These are phyloP conservation scores for Zaprionus davidi DNA, from an alignment of 1,140 invertebrate species.

Conservation along the genomic window DNA sequence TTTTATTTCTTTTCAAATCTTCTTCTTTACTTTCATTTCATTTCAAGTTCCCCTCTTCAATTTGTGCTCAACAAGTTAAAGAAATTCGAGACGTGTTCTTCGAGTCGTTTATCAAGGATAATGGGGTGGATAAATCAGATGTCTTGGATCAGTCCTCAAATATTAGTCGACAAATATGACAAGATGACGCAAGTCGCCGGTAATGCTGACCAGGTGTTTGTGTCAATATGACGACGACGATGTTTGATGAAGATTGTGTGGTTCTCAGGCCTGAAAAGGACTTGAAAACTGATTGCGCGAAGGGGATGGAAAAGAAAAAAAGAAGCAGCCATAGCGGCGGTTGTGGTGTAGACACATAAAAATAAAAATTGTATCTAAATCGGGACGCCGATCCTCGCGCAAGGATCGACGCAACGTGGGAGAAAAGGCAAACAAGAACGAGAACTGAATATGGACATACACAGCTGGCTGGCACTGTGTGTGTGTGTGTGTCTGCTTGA, in stretches of 20 bases:
- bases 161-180: slow-evolving; percentile 22
- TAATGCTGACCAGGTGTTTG: slow-evolving; percentile 68
- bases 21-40: not conserved
- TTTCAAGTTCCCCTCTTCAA: not conserved
- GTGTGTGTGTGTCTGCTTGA: slow-evolving; percentile 20
- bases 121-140: not conserved
- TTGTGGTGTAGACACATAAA: slow-evolving; percentile 31
- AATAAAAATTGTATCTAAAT: slow-evolving; percentile 65
- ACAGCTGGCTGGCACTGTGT: slow-evolving; percentile 5
- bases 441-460: slow-evolving; percentile 5
- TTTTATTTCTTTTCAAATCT: not conserved
- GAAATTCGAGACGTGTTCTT: not conserved
- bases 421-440: slow-evolving; percentile 26
- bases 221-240: slow-evolving; percentile 57
- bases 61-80: not conserved
- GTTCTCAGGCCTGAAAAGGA: slow-evolving; percentile 10
- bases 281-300: slow-evolving; percentile 30
- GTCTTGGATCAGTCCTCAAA: not conserved
- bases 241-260: slow-evolving; percentile 68
- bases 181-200: slow-evolving; percentile 41
- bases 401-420: slow-evolving; percentile 61
- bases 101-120: slow-evolving; percentile 2
- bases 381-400: slow-evolving; percentile 53
- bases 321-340: not conserved
- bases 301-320: slow-evolving; percentile 17